Conservation (phyloP, 2,113 vertebrate genomes). For the Gymnobelideus leadbeateri region DNA sequence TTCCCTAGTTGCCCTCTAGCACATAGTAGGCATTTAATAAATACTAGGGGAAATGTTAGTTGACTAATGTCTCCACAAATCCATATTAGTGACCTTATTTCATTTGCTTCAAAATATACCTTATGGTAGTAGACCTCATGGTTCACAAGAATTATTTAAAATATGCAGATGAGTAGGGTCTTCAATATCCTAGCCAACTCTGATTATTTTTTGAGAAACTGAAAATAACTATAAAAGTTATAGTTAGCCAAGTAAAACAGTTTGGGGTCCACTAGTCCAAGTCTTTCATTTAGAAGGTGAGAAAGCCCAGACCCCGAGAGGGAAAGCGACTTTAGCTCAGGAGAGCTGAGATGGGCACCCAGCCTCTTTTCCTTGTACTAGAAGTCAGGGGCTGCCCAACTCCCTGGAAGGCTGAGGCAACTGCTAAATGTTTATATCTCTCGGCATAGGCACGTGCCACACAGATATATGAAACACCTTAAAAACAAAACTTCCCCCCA, state of each 20-base stretch:
- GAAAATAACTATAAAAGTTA: not conserved
- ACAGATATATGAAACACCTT: not conserved
- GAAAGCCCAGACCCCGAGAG: not conserved
- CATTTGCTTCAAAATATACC: not conserved
- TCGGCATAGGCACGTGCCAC: not conserved
- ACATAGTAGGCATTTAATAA: too few relatives aligned
- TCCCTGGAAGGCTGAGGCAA: not conserved
- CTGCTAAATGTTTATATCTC: not conserved
- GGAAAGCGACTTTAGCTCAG: not conserved
- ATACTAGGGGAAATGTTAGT: too few relatives aligned
- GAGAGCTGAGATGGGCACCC: not conserved
- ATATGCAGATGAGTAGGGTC: not conserved
- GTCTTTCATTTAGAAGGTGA: not conserved
- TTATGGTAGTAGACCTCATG: not conserved
- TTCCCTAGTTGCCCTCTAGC: too few relatives aligned
- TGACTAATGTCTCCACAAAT: too few relatives aligned
- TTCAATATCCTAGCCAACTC: not conserved
- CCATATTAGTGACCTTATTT: not conserved
- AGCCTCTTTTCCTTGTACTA: not conserved
- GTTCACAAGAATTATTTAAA: not conserved
- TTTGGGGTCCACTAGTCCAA: not conserved
- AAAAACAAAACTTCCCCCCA: not conserved
- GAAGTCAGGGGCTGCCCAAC: not conserved
- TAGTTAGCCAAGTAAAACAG: not conserved
- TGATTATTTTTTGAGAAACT: not conserved